Percentiles rank a stretch among this genome's conserved stretches.
Conservation (phyloP, 1,140 invertebrate species). For the Tribolium madens region DNA sequence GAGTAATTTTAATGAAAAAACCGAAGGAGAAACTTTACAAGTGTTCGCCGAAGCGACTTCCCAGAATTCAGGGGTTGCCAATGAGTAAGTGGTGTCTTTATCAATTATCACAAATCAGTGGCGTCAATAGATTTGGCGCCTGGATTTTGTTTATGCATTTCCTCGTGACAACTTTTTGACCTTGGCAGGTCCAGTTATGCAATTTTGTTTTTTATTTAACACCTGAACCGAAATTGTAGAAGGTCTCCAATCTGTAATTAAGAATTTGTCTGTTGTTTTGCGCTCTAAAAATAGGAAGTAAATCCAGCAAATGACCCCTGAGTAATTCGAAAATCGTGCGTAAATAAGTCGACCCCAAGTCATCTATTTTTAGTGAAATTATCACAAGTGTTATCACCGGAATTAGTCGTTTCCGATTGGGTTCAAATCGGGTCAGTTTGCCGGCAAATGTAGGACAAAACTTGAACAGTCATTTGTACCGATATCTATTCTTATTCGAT, state of each 20-base stretch:
- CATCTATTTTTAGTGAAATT: neutral
- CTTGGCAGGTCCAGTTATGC: neutral
- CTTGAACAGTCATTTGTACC: too few relatives aligned
- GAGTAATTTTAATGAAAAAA: constrained; percentile 51
- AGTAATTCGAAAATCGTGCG: constrained; percentile 14
- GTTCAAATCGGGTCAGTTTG: neutral
- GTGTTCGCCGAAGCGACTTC: constrained; percentile 68
- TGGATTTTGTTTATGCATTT: neutral
- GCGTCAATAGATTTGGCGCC: neutral
- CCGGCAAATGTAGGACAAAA: neutral
- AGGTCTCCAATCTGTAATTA: neutral
- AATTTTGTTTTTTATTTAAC: neutral
- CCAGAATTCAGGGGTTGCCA: constrained; percentile 69
- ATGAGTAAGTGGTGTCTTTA: constrained; percentile 67
- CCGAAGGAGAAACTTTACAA: constrained; percentile 42
- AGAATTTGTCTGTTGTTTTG: neutral
- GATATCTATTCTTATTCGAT: neutral
- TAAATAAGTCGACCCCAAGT: neutral
- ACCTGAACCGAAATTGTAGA: too few relatives aligned
- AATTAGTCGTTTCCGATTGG: neutral
- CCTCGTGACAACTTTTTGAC: neutral
- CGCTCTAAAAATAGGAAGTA: constrained; percentile 1
- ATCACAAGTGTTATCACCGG: neutral
- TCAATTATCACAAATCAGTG: neutral
- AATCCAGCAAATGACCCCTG: neutral